Base-by-base conservation (phyloP, 2,113 vertebrate genomes). In the Lagopus leucura region DNA sequence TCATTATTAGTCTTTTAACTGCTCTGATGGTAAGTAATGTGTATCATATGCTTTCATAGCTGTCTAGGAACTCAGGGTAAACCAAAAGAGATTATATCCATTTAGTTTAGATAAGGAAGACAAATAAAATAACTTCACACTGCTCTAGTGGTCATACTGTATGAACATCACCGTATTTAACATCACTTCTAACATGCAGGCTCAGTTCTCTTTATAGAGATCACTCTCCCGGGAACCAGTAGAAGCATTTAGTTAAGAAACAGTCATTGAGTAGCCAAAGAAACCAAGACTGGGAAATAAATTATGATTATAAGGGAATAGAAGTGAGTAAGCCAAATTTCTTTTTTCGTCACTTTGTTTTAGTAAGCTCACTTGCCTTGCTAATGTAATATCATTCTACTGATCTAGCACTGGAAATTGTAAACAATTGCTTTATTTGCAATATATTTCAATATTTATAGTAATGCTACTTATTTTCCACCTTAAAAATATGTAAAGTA, bases 271-370 rank as follows among this genome's bases (percentile, higher is more conserved):
- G 27, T 75, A 13, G 11, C 22, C 88, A 52, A 86, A 30, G 42
- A 92, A 89, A 78, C 69, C 75, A 67, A 84, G 55, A 76, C 10
- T 55, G 14, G 7, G 4, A 74, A 86, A 81, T 19, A 6, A 88
- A 48, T 93, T 92, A 88, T 74, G 38, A 96, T 95, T 86, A 95
- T 95, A 97, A 95, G 91, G 73, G 63, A 96, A 30, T 86, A 92
- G 79, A 93, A 92, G 21, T 66, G 54, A 71, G 28, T 65, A 95
- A 96, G 19, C 15, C 72, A 85, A 89, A 40, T 94, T 95, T 18
- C 77, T 92, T 91, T 90, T 86, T 60, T 58, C 16, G 17, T 82
- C 6, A 71, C 52, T 95, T 61, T 67, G n/a, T 92, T 91, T 89
- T 48, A 78, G 88, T 91, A 95, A 93, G 89, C 60, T 95, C 61